These are phyloP conservation scores for Stichopus chloronotus DNA, from an alignment of 35 echinoderm and acorn worm genomes.

Conservation along the genomic window DNA sequence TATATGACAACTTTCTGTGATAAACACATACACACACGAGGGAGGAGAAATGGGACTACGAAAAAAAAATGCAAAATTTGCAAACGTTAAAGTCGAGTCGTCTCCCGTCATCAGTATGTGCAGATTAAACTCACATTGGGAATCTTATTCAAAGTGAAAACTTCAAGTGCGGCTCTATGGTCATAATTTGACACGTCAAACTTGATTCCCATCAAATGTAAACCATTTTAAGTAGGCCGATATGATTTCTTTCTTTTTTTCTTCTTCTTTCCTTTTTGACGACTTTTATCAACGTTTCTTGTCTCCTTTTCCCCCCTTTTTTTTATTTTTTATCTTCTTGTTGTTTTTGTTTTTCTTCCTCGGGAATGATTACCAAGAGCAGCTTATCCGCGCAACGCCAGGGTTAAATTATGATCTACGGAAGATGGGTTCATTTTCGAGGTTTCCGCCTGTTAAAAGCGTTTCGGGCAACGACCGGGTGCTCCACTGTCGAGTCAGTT, in stretches of 20 bases:
- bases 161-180: conserved; percentile 34
- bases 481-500: conserved; percentile 35
- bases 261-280: background rate
- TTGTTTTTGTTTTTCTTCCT: background rate
- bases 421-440: conserved; percentile 45
- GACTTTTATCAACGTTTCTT: background rate
- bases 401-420: conserved; percentile 49
- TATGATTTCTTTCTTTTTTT: conserved; percentile 38
- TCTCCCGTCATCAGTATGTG: background rate
- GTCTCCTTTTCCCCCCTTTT: background rate
- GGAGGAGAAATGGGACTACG: background rate
- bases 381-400: conserved; percentile 37
- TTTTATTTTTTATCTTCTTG: conserved; percentile 17
- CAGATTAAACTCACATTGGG: background rate
- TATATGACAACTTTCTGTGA: background rate
- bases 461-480: conserved; percentile 55
- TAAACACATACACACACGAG: background rate
- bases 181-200: conserved; percentile 49
- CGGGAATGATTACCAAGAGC: conserved; percentile 12
- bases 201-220: conserved; percentile 29
- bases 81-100: background rate
- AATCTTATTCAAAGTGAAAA: conserved; percentile 33
- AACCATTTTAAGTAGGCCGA: conserved; percentile 51
- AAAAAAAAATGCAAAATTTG: too few relatives aligned
- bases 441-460: conserved; percentile 52